Evolutionary conservation across 2,797 vertebrate genomes (phyloP), one percentile per base, ranked within the genome.

Genomic region (Lepus townsendii): DNA sequence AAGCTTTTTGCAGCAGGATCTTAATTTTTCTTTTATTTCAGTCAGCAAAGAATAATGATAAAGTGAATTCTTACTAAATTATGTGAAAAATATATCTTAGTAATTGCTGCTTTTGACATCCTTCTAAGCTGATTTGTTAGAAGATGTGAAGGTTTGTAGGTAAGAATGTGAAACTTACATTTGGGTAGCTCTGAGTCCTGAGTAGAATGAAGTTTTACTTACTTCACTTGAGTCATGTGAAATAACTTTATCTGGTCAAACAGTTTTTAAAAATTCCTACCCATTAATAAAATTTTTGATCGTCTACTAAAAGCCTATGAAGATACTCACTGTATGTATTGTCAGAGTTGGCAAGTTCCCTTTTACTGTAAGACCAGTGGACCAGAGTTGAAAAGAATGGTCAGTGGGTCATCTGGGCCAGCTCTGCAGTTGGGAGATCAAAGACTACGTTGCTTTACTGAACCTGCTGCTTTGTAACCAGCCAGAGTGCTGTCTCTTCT

Each of bases 21-120:
- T 95, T 82, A 16, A 91, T 87, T 91, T 91, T 83, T 93, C n/a
- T 79, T 82, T 87, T 83, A 71, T 78, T 91, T 88, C 9, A 68
- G 2, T 95, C 92, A 90, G 52, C 38, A 96, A 85, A 95, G 4
- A 79, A 88, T 88, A 83, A 93, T 66, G 32, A 91, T 88, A 90
- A 78, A 63, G 20, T 85, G 27, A 79, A 88, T 84, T 95, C 16
- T 92, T 78, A 73, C 16, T 80, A 79, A 88, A 89, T 76, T 89
- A n/a, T 87, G 14, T 89, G 32, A 83, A 73, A 88, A 94, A 92
- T 79, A 35, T 30, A n/a, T 86, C 35, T 76, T 85, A 77, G 35
- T 50, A n/a, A 60, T 95, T 92, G 26, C 30, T 89, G 35, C 38
- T 93, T 5, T 83, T 89, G 26, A 13, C n/a, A 75, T 77, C 85